Evolutionary conservation across 1,140 invertebrate genomes (phyloP).

Genomic region (Amyelois transitella): DNA sequence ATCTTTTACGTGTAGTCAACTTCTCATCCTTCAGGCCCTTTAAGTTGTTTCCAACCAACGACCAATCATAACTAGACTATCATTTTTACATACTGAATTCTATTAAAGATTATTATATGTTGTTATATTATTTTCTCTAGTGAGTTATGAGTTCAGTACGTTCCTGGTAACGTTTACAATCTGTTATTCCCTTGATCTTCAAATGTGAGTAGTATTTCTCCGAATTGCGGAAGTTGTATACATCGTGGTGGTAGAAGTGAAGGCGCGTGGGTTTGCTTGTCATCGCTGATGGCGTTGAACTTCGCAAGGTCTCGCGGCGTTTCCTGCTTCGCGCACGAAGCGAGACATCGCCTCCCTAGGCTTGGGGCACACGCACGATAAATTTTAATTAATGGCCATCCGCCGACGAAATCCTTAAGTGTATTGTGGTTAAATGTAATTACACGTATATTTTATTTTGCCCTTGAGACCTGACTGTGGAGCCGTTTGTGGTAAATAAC

Average conservation of each 20-base stretch:
- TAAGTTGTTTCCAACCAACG: too few relatives aligned
- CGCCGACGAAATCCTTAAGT: background rate
- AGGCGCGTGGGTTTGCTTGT: conserved; percentile 23
- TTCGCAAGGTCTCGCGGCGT: conserved; percentile 35
- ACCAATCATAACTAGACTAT: too few relatives aligned
- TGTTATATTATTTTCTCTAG: too few relatives aligned
- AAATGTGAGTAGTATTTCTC: conserved; percentile 31
- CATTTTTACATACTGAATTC: too few relatives aligned
- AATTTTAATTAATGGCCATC: conserved; percentile 8
- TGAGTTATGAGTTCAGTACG: too few relatives aligned
- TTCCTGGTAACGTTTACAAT: too few relatives aligned
- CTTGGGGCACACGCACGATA: conserved; percentile 9
- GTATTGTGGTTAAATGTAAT: too few relatives aligned
- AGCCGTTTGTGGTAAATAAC: background rate
- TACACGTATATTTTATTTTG: background rate
- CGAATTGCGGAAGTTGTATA: conserved; percentile 37
- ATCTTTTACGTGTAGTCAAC: too few relatives aligned
- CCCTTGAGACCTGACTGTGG: background rate
- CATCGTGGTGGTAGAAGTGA: conserved; percentile 26
- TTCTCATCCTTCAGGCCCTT: too few relatives aligned
- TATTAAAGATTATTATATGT: too few relatives aligned
- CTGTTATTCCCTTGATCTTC: too few relatives aligned
- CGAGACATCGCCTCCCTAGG: conserved; percentile 18
- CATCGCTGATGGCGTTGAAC: conserved; percentile 51
- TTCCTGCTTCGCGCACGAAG: conserved; percentile 34